These are phyloP conservation scores for Anomalospiza imberbis DNA, from an alignment of 2,797 vertebrate genomes.

Conservation along the genomic window DNA sequence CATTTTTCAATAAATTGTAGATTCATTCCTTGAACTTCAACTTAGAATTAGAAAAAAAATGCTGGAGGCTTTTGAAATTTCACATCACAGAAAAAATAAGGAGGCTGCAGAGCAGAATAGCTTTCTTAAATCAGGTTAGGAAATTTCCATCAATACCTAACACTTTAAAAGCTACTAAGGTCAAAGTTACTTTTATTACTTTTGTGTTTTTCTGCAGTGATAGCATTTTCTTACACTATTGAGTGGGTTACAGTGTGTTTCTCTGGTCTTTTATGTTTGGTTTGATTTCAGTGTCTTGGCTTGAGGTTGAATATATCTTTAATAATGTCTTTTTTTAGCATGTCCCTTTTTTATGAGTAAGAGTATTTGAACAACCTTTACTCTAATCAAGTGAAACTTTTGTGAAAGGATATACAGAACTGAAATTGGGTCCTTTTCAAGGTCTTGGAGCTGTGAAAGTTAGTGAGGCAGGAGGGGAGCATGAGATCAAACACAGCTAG, in stretches of 20 bases:
- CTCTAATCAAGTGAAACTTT: background rate
- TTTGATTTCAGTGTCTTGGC: background rate
- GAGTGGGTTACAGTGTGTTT: background rate
- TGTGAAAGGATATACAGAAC: background rate
- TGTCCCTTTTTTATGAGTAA: background rate
- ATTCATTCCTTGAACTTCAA: background rate
- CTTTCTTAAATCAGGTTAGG: constrained; percentile 17
- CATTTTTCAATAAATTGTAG: background rate
- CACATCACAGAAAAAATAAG: background rate
- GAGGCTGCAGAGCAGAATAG: background rate
- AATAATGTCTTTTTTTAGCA: background rate
- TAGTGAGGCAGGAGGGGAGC: background rate
- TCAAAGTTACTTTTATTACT: background rate
- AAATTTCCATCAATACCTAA: background rate
- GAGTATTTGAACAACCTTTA: background rate
- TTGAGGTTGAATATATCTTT: background rate
- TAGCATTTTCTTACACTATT: constrained; percentile 7
- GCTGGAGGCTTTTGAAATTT: background rate
- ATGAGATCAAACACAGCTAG: background rate
- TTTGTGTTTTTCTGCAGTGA: constrained; percentile 5
- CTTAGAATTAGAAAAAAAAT: background rate
- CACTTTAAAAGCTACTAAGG: background rate
- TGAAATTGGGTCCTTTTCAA: background rate
- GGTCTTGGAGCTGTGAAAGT: background rate
- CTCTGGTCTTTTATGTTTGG: background rate